A percentile compares a stretch with the other conserved stretches of the same genome.
Evolutionary conservation across 1,140 invertebrate genomes (phyloP).

Genomic region (Drosophila nasuta): DNA sequence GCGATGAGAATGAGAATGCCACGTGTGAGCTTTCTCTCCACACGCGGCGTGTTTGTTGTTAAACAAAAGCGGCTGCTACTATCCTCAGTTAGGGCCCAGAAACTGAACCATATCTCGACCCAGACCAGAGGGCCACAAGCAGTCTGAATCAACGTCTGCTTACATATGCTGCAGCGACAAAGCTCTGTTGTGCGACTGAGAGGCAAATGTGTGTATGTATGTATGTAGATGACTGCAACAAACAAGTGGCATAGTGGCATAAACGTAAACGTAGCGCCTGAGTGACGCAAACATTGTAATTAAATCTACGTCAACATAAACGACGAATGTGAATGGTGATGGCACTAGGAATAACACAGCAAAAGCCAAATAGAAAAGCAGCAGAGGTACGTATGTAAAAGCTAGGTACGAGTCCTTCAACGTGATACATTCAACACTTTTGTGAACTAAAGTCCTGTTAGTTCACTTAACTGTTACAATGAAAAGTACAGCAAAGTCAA

Average conservation of each 20-base stretch:
- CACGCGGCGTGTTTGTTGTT: conserved; percentile 67
- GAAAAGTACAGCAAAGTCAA: too few species aligned
- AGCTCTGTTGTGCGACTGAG: not conserved
- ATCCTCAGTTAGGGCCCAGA: conserved; percentile 13
- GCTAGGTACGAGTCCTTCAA: too few species aligned
- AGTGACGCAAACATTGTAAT: conserved; percentile 71
- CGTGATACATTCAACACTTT: too few species aligned
- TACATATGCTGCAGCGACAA: conserved; percentile 58
- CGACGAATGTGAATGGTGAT: conserved; percentile 43
- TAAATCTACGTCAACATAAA: conserved; percentile 78
- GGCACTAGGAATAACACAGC: conserved; percentile 15
- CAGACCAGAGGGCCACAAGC: not conserved
- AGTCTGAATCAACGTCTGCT: conserved; percentile 34
- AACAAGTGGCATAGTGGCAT: conserved; percentile 62
- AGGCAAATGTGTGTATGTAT: not conserved
- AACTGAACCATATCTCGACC: not conserved
- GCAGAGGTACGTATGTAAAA: not conserved
- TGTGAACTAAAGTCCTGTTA: too few species aligned
- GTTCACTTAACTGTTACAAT: too few species aligned
- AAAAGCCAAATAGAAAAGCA: not conserved
- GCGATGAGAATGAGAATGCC: conserved; percentile 41
- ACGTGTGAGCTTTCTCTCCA: conserved; percentile 65
- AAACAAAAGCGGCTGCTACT: conserved; percentile 72
- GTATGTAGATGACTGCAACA: conserved; percentile 49
- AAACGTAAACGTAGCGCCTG: conserved; percentile 53